phyloP scores from a whole-genome alignment of 2,888 invertebrate genomes.

The Lasioglossum marginatum region DNA sequence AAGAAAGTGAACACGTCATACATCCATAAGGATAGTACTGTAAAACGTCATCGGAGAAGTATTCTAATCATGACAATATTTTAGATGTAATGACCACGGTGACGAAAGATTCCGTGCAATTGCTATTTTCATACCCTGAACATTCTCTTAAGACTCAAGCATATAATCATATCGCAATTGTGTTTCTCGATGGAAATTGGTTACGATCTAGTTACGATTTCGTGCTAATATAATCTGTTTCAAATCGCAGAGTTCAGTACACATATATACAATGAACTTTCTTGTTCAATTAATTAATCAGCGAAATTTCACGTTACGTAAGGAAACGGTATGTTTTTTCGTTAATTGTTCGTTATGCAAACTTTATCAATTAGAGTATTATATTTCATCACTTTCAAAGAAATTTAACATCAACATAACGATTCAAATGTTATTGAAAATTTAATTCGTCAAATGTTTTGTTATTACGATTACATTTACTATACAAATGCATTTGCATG shows the following conservation, averaged over 20 bases:
- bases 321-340: not conserved
- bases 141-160: not conserved
- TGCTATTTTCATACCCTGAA: conserved; percentile 6
- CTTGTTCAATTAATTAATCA: conserved; percentile 20
- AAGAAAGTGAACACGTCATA: conserved; percentile 47
- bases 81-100: conserved; percentile 22
- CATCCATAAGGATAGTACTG: not conserved
- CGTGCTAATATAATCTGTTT: not conserved
- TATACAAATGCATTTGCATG: not conserved
- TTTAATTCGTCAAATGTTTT: not conserved
- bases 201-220: conserved; percentile 53
- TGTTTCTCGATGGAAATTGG: conserved; percentile 37
- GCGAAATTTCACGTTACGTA: conserved; percentile 34
- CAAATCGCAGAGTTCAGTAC: not conserved
- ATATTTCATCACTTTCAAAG: not conserved
- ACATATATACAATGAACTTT: conserved; percentile 11
- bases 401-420: not conserved
- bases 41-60: conserved; percentile 30
- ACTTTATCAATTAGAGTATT: not conserved
- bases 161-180: conserved; percentile 16
- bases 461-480: not conserved
- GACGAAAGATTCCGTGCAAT: conserved; percentile 14
- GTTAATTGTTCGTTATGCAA: conserved; percentile 22
- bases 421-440: not conserved
- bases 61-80: conserved; percentile 23